Conservation (phyloP, 92 coral and sea anemone genomes). For the Muricea muricata region DNA sequence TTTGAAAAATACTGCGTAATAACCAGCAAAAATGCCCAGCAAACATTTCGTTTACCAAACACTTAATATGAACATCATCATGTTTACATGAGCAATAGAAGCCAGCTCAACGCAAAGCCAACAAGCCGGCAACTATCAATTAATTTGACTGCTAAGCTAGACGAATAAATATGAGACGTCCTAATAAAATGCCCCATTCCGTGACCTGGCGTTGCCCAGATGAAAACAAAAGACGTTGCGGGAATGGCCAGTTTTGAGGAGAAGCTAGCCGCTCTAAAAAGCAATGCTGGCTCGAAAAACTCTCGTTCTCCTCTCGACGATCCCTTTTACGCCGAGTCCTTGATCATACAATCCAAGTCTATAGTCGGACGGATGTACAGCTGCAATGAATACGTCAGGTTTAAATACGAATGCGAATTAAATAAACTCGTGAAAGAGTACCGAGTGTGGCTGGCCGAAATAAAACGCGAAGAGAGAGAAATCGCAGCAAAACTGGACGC, state of each 20-base stretch:
- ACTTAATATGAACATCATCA: conserved; percentile 3
- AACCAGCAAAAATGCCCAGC: neutral
- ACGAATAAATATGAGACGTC: neutral
- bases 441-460: conserved; percentile 38
- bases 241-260: conserved; percentile 4
- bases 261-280: neutral
- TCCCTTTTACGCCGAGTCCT: conserved; percentile 40
- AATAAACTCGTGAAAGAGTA: conserved; percentile 30
- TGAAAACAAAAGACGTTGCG: neutral
- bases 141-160: conserved; percentile 12
- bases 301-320: conserved; percentile 39
- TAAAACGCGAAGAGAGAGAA: conserved; percentile 23
- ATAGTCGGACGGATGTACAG: conserved; percentile 45
- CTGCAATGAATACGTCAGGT: conserved; percentile 17
- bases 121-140: neutral
- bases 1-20: neutral
- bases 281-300: neutral
- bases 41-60: neutral
- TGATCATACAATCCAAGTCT: conserved; percentile 42
- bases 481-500: neutral
- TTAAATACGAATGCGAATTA: conserved; percentile 24
- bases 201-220: neutral
- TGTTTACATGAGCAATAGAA: neutral
- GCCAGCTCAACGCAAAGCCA: neutral
- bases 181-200: neutral